Conservation (phyloP, 2,113 vertebrate species). For the Aegotheles bennettii region DNA sequence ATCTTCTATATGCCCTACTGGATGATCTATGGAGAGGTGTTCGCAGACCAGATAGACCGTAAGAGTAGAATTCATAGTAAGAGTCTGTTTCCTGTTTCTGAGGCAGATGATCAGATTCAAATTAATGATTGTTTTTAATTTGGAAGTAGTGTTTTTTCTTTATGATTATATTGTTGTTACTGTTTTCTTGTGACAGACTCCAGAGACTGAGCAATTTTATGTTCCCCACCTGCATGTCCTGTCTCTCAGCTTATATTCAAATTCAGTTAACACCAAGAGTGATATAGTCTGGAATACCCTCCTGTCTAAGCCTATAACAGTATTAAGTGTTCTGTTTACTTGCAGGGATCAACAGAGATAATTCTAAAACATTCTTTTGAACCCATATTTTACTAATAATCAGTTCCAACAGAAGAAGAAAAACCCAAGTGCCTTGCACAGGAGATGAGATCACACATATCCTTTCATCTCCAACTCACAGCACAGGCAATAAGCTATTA, state of each 20-base stretch:
- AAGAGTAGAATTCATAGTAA: constrained; percentile 99
- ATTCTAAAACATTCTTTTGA: neutral
- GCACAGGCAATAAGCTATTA: neutral
- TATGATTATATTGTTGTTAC: neutral
- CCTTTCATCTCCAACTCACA: neutral
- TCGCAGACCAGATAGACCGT: constrained; percentile 99
- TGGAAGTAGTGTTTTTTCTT: constrained; percentile 23
- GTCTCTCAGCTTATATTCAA: neutral
- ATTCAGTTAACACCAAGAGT: neutral
- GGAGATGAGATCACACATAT: neutral
- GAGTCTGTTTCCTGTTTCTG: constrained; percentile 92
- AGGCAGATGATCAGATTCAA: constrained; percentile 84
- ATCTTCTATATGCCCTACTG: constrained; percentile 99
- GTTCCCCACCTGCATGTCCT: neutral
- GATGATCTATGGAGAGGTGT: constrained; percentile 99
- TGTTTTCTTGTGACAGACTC: neutral
- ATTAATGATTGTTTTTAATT: constrained; percentile 61
- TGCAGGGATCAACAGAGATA: neutral
- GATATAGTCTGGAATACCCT: neutral
- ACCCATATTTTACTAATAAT: neutral
- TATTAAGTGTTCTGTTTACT: neutral
- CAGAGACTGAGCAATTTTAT: neutral
- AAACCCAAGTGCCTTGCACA: neutral
- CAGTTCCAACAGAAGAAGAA: neutral
- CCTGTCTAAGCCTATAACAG: neutral